These are phyloP conservation scores for Dynastes hyllus DNA, from an alignment of 2,888 invertebrate genomes.

Conservation along the genomic window DNA sequence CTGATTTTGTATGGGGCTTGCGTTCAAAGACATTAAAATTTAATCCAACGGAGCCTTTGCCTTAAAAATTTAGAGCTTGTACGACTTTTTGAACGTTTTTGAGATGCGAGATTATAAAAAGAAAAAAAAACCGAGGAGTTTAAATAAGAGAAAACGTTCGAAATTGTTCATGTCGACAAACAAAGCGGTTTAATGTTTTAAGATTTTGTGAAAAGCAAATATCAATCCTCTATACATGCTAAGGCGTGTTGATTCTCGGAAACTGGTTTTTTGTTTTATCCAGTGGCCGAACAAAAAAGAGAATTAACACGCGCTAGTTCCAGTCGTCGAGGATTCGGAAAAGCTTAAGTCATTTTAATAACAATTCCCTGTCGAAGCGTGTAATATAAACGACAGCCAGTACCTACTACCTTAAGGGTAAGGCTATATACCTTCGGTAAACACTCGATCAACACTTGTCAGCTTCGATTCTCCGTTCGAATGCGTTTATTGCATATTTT, in stretches of 20 bases:
- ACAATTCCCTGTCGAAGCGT: constrained; percentile 34
- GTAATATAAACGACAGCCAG: neutral
- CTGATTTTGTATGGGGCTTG: neutral
- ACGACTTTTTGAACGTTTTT: neutral
- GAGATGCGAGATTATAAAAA: constrained; percentile 14
- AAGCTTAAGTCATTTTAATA: constrained; percentile 46
- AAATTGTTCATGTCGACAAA: constrained; percentile 7
- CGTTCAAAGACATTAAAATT: neutral
- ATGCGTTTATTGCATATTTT: constrained; percentile 35
- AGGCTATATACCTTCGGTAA: constrained; percentile 35
- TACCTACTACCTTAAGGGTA: neutral
- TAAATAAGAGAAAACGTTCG: constrained; percentile 11
- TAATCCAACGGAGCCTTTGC: neutral
- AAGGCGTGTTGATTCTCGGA: constrained; percentile 8
- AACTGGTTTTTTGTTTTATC: constrained; percentile 40
- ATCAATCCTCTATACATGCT: neutral
- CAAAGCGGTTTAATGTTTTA: constrained; percentile 19
- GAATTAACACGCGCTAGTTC: constrained; percentile 35
- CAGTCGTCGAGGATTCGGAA: constrained; percentile 14
- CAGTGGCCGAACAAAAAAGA: too few species aligned
- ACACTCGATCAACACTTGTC: constrained; percentile 45
- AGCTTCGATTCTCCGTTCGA: constrained; percentile 28
- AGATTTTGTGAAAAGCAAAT: constrained; percentile 41
- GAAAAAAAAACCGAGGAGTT: neutral
- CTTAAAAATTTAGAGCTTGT: neutral